Evolutionary conservation across 2,888 invertebrate species (phyloP).

Genomic region (Drosophila rellima): DNA sequence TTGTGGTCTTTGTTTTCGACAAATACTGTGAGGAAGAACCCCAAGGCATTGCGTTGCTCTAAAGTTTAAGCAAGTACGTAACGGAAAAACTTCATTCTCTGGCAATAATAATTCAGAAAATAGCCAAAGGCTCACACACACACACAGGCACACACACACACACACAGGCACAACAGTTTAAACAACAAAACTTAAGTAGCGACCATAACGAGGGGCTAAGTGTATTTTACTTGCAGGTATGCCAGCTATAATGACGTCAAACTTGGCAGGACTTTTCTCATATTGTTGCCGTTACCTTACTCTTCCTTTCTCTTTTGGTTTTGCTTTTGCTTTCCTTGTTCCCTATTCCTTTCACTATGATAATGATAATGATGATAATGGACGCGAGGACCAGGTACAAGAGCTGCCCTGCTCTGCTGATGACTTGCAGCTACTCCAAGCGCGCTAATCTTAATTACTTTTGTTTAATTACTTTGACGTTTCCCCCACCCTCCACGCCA

Average conservation of each 20-base stretch:
- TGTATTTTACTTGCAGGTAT: conserved; percentile 48
- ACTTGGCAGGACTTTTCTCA: conserved; percentile 71
- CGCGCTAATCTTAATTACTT: conserved; percentile 85
- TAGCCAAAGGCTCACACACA: conserved; percentile 50
- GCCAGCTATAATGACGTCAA: conserved; percentile 78
- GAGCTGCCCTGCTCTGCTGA: conserved; percentile 54
- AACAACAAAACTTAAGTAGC: conserved; percentile 39
- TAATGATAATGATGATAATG: conserved; percentile 75
- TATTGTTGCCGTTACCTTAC: conserved; percentile 57
- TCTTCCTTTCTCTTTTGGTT: conserved; percentile 1
- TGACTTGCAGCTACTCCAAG: conserved; percentile 77
- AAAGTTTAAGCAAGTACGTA: conserved; percentile 40
- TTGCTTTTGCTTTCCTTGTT: conserved; percentile 29
- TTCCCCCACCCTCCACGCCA: conserved; percentile 31
- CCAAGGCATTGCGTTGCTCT: conserved; percentile 22
- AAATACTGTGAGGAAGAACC: conserved; percentile 23
- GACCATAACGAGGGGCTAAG: conserved; percentile 55
- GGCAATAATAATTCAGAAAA: conserved; percentile 78
- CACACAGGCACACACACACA: conserved; percentile 2
- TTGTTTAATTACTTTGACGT: conserved; percentile 86
- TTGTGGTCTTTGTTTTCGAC: conserved; percentile 30
- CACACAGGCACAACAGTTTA: conserved; percentile 23
- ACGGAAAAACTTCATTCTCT: conserved; percentile 54
- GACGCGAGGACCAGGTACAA: conserved; percentile 29
- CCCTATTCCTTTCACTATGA: conserved; percentile 50